These are phyloP conservation scores for Cephus pygmeus DNA, from an alignment of 2,888 invertebrate species.

Conservation along the genomic window DNA sequence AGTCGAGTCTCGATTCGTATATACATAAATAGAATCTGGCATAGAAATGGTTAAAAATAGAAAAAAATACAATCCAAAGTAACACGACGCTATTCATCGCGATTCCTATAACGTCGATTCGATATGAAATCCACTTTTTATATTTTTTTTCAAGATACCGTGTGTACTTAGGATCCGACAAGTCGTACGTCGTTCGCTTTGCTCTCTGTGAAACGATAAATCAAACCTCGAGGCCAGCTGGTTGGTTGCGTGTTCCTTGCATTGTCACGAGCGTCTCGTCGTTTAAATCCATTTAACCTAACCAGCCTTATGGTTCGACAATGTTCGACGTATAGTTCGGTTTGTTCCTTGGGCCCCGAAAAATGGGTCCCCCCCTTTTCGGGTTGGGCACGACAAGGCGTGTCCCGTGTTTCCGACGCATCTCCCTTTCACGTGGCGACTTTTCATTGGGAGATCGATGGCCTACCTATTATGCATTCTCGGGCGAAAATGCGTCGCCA, in stretches of 20 bases:
- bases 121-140: background rate
- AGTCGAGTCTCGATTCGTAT: background rate
- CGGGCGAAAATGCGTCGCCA: background rate
- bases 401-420: slow-evolving; percentile 45
- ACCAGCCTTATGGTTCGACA: background rate
- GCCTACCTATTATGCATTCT: background rate
- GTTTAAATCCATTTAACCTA: slow-evolving; percentile 51
- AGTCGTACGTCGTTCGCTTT: slow-evolving; percentile 7
- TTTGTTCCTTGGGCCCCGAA: slow-evolving; percentile 28
- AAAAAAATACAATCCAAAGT: background rate
- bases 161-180: slow-evolving; percentile 37
- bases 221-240: slow-evolving; percentile 42
- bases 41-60: background rate
- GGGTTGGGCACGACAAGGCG: slow-evolving; percentile 35
- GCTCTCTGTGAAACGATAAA: slow-evolving; percentile 35
- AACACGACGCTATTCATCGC: background rate
- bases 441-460: slow-evolving; percentile 34
- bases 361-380: slow-evolving; percentile 29
- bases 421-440: slow-evolving; percentile 10
- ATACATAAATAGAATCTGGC: background rate
- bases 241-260: slow-evolving; percentile 39
- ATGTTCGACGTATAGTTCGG: background rate
- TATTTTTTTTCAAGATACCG: background rate
- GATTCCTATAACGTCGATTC: background rate
- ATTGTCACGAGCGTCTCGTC: slow-evolving; percentile 37